Percentiles rank a stretch among this genome's conserved stretches.
Conservation (phyloP, 2,113 vertebrate species). For the Atractosteus spatula region DNA sequence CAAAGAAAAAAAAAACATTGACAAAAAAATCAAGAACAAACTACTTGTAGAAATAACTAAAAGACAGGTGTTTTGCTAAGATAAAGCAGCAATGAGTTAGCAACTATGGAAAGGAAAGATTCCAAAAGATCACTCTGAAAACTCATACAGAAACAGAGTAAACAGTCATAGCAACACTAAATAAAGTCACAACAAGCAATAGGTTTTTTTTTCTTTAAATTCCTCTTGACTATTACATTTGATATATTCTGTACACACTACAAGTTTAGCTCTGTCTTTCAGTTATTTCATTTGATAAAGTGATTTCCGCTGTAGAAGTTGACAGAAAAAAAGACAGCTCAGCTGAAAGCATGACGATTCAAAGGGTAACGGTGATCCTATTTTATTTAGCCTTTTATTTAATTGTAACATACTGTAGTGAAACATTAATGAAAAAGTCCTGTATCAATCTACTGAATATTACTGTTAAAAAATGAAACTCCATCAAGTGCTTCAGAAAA, state of each 20-base stretch:
- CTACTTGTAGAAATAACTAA: constrained; percentile 78
- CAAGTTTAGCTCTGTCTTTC: constrained; percentile 79
- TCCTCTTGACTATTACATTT: constrained; percentile 73
- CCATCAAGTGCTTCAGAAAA: background rate
- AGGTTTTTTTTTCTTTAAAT: constrained; percentile 48
- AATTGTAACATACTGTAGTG: constrained; percentile 29
- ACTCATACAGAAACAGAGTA: constrained; percentile 62
- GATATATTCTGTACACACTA: constrained; percentile 76
- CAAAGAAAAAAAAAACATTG: constrained; percentile 66
- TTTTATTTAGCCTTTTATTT: constrained; percentile 18
- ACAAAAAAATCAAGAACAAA: constrained; percentile 56
- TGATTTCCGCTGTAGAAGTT: constrained; percentile 66
- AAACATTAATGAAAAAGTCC: constrained; percentile 34
- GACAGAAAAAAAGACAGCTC: constrained; percentile 62
- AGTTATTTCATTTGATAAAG: constrained; percentile 78
- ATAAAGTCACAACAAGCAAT: constrained; percentile 90
- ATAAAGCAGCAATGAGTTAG: constrained; percentile 72
- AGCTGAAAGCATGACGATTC: constrained; percentile 55
- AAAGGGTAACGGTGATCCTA: constrained; percentile 23
- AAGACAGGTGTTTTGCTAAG: constrained; percentile 77
- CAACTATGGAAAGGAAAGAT: constrained; percentile 67
- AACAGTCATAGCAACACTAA: constrained; percentile 82
- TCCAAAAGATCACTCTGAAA: constrained; percentile 42
- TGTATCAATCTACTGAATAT: background rate
- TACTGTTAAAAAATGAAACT: too few relatives aligned